These are phyloP conservation scores for Siniperca chuatsi DNA, from an alignment of 2,113 vertebrate genomes.

Conservation along the genomic window DNA sequence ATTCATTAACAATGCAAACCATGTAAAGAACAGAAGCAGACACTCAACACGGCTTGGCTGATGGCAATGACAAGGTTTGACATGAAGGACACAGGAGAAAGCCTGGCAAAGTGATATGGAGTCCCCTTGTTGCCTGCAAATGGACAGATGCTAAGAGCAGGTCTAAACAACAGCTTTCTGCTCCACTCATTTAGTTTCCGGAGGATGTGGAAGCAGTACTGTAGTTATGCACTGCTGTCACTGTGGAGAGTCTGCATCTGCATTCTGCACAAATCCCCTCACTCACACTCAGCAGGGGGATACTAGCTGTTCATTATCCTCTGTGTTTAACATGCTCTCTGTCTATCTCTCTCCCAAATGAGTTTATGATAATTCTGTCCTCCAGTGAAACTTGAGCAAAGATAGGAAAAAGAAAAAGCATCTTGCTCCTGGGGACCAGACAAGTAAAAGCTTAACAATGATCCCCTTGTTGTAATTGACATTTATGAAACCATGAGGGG, in stretches of 20 bases:
- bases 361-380: conserved; percentile 66
- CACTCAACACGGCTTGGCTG: conserved; percentile 7
- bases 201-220: conserved; percentile 22
- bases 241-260: conserved; percentile 45
- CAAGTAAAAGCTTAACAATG: conserved; percentile 51
- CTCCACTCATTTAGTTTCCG: conserved; percentile 25
- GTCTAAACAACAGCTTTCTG: conserved; percentile 54
- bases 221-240: conserved; percentile 25
- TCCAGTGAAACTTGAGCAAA: conserved; percentile 62
- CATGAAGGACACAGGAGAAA: conserved; percentile 13
- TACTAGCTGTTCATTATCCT: conserved; percentile 47
- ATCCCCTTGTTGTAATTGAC: conserved; percentile 54
- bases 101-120: conserved; percentile 4
- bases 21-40: conserved; percentile 39
- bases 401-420: conserved; percentile 40
- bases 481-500: conserved; percentile 51
- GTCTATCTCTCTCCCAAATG: conserved; percentile 63
- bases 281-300: conserved; percentile 49
- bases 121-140: conserved; percentile 17
- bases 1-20: conserved; percentile 58
- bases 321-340: conserved; percentile 68
- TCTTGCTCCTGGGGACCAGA: conserved; percentile 47
- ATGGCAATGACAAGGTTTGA: conserved; percentile 46
- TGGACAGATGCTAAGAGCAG: conserved; percentile 48
- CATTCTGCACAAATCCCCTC: conserved; percentile 52